These are phyloP conservation scores for Leptura quadrifasciata DNA, from an alignment of 2,888 invertebrate genomes.

Conservation along the genomic window DNA sequence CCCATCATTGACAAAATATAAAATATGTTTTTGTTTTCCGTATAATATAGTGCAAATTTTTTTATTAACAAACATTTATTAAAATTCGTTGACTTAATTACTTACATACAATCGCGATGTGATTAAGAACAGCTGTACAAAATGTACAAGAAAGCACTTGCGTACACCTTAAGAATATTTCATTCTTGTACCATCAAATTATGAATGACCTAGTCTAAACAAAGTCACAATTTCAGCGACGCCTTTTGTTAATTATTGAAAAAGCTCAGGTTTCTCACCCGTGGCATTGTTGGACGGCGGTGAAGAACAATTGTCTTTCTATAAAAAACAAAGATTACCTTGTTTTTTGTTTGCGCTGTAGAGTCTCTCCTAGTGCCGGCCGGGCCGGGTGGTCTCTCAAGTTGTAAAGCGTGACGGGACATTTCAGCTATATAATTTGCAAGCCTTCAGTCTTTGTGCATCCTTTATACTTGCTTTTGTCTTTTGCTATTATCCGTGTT, in stretches of 20 bases:
- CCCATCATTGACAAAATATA: no score
- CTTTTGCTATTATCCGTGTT: slow-evolving; percentile 13
- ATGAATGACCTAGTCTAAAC: no score
- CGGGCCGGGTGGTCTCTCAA: slow-evolving; percentile 36
- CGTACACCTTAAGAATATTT: no score
- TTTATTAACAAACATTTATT: no score
- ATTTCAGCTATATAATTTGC: slow-evolving; percentile 35
- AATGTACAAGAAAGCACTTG: no score
- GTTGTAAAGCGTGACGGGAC: slow-evolving; percentile 30
- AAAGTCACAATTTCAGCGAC: neutral
- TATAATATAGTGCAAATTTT: no score
- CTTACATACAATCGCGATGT: no score
- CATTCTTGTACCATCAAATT: no score
- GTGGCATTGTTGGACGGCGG: slow-evolving; percentile 10
- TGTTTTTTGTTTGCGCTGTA: slow-evolving; percentile 11
- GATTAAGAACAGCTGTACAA: no score
- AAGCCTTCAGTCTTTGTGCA: slow-evolving; percentile 28
- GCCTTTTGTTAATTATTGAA: neutral
- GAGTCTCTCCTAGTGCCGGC: slow-evolving; percentile 18
- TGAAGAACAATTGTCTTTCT: slow-evolving; percentile 10
- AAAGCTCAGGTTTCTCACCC: neutral
- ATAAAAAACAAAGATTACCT: neutral
- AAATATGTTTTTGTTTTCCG: no score
- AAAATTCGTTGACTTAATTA: no score
- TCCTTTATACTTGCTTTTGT: slow-evolving; percentile 35